Percentiles rank a stretch among this genome's conserved stretches.
These are phyloP conservation scores for Hymenopus coronatus DNA, from an alignment of 2,888 invertebrate species.

Conservation along the genomic window DNA sequence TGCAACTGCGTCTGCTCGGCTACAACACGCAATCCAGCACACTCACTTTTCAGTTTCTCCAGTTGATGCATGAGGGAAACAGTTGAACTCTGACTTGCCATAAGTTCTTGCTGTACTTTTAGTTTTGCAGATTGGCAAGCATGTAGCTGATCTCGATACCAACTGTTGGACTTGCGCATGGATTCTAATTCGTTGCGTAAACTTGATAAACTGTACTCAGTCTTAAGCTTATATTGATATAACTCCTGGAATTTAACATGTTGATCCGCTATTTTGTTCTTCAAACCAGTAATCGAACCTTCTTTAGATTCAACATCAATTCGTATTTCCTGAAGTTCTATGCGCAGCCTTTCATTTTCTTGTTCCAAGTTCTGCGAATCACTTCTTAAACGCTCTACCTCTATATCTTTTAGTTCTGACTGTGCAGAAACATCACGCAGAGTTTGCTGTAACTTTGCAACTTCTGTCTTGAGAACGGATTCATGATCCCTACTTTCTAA, in stretches of 20 bases:
- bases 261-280: slow-evolving; percentile 49
- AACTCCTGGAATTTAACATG: slow-evolving; percentile 47
- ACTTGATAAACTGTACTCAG: slow-evolving; percentile 44
- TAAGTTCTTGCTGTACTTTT: slow-evolving; percentile 35
- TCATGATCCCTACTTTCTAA: neutral
- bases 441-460: neutral
- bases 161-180: slow-evolving; percentile 45
- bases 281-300: slow-evolving; percentile 45
- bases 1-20: slow-evolving; percentile 45
- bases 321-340: slow-evolving; percentile 43
- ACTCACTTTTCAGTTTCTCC: slow-evolving; percentile 45
- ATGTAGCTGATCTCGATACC: slow-evolving; percentile 50
- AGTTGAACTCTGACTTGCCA: slow-evolving; percentile 41
- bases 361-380: slow-evolving; percentile 25
- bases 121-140: slow-evolving; percentile 40
- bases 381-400: slow-evolving; percentile 11
- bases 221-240: slow-evolving; percentile 45
- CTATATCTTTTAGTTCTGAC: slow-evolving; percentile 23
- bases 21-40: slow-evolving; percentile 42
- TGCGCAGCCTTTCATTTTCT: slow-evolving; percentile 34
- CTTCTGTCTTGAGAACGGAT: neutral
- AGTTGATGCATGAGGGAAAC: slow-evolving; percentile 42
- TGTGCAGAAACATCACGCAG: slow-evolving; percentile 11
- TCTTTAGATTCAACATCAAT: slow-evolving; percentile 45
- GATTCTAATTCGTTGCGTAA: slow-evolving; percentile 45